phyloP scores from a whole-genome alignment of 2,888 invertebrate species.

The Drosophila lacicola region DNA sequence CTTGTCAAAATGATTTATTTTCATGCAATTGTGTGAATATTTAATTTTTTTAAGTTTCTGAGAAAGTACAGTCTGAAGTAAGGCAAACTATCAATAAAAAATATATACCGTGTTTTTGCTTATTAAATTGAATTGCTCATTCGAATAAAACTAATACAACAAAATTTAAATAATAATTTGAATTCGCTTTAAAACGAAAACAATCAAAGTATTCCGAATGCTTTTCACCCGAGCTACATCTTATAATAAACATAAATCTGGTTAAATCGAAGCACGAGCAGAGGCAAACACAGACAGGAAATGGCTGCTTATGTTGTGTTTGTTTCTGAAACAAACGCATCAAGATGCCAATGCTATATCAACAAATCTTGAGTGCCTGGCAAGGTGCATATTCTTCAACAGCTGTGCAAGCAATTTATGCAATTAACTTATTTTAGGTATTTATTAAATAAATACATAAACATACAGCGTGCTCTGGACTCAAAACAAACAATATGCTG shows the following conservation, averaged over 20 bases:
- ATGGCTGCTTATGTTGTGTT: constrained; percentile 24
- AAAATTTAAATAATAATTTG: background rate
- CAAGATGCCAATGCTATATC: constrained; percentile 37
- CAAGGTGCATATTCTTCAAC: constrained; percentile 13
- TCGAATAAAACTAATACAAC: too few relatives aligned
- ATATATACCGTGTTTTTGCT: too few relatives aligned
- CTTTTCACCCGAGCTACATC: constrained; percentile 2
- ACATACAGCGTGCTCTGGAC: constrained; percentile 18
- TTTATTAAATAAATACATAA: constrained; percentile 53
- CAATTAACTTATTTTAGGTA: constrained; percentile 35
- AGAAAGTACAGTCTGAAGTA: too few relatives aligned
- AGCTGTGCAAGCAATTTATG: constrained; percentile 25
- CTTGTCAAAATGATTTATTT: too few relatives aligned
- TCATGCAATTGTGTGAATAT: too few relatives aligned
- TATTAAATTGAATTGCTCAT: too few relatives aligned
- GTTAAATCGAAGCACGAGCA: constrained; percentile 13
- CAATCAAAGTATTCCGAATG: background rate
- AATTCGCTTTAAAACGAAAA: too few relatives aligned
- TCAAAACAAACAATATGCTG: constrained; percentile 49
- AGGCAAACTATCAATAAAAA: too few relatives aligned
- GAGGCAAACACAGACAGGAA: constrained; percentile 42
- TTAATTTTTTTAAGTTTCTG: too few relatives aligned
- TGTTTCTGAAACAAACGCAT: constrained; percentile 35
- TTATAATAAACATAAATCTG: constrained; percentile 17
- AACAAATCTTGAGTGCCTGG: constrained; percentile 26